A percentile compares a stretch with the other conserved stretches of the same genome.
Conservation (phyloP, 2,113 vertebrate species). For the Agelaius phoeniceus region DNA sequence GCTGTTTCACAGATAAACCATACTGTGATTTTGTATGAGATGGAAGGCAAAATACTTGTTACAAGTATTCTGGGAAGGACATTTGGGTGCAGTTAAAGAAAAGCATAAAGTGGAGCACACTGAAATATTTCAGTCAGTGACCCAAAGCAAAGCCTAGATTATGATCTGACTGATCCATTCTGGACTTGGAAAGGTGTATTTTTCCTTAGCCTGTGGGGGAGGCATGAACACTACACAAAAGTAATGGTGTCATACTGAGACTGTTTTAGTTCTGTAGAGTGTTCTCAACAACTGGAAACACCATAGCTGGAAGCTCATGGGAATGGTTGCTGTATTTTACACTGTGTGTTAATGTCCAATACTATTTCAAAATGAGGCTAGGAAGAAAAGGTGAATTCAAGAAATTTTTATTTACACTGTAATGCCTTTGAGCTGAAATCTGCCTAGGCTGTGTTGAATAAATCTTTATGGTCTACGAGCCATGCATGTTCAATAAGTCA, state of each 20-base stretch:
- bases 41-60: background rate
- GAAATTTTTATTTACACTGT: background rate
- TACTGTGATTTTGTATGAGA: background rate
- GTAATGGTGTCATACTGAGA: background rate
- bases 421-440: background rate
- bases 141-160: background rate
- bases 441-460: background rate
- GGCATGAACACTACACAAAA: background rate
- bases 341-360: background rate
- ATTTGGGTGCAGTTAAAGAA: background rate
- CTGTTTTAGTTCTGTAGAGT: background rate
- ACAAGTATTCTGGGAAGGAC: background rate
- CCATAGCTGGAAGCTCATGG: background rate
- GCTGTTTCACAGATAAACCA: background rate
- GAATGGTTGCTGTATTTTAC: background rate
- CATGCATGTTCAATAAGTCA: background rate
- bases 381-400: background rate
- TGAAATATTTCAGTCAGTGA: background rate
- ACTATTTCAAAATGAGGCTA: background rate
- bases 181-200: background rate
- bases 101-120: background rate
- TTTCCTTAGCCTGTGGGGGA: background rate
- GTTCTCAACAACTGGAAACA: background rate
- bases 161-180: background rate
- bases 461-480: background rate